A percentile compares a stretch with the other conserved stretches of the same genome.
Conservation (phyloP, 2,888 invertebrate genomes). For the Candidula unifasciata region DNA sequence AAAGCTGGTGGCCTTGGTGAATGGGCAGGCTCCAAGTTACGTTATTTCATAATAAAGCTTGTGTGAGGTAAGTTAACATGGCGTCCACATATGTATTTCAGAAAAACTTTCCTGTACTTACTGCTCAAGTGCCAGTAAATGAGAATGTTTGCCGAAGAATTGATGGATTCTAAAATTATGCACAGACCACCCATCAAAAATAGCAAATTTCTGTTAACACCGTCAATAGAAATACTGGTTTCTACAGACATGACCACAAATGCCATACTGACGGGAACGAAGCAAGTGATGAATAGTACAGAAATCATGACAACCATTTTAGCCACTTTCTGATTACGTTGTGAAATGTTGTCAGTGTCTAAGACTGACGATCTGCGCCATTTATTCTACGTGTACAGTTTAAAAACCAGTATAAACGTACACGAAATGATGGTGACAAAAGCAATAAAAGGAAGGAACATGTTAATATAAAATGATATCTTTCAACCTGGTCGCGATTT, state of each 20-base stretch:
- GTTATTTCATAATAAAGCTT: too few relatives aligned
- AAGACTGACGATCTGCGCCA: neutral
- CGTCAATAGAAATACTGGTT: neutral
- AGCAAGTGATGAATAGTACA: neutral
- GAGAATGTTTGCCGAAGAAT: conserved; percentile 11
- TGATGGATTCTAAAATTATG: neutral
- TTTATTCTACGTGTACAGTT: neutral
- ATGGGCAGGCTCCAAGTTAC: too few relatives aligned
- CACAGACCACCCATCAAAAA: neutral
- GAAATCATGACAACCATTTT: conserved; percentile 11
- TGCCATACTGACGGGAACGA: too few relatives aligned
- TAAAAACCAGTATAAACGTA: neutral
- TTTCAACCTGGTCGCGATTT: too few relatives aligned
- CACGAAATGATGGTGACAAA: neutral
- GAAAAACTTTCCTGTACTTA: neutral
- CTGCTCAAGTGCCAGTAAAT: conserved; percentile 12
- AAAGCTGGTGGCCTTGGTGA: too few relatives aligned
- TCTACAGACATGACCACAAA: too few relatives aligned
- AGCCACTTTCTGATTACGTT: neutral
- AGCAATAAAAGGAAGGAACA: neutral
- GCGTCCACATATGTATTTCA: neutral
- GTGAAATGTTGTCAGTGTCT: neutral
- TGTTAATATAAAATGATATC: neutral
- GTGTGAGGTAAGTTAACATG: too few relatives aligned
- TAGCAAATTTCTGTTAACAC: neutral